Conservation (phyloP, 2,888 invertebrate genomes). For the Clostera curtula region DNA sequence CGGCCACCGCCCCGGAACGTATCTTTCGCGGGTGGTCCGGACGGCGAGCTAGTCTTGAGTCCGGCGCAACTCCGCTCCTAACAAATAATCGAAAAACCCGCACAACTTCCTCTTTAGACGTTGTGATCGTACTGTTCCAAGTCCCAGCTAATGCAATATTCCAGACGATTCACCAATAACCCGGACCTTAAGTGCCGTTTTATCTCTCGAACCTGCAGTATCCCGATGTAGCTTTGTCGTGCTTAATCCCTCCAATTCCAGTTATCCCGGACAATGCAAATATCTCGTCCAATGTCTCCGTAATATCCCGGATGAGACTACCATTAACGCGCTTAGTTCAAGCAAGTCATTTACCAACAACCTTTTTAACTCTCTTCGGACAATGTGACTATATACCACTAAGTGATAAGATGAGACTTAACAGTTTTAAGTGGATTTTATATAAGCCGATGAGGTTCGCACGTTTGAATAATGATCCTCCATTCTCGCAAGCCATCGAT, state of each 20-base stretch:
- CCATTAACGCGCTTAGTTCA: no score
- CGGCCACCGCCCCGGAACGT: slow-evolving; percentile 63
- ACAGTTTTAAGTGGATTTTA: slow-evolving; percentile 44
- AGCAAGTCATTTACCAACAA: no score
- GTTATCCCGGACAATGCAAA: no score
- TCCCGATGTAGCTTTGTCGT: no score
- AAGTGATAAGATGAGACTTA: slow-evolving; percentile 46
- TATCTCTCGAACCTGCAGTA: no score
- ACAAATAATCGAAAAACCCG: slow-evolving; percentile 55
- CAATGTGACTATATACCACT: slow-evolving; percentile 10
- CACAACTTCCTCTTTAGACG: slow-evolving; percentile 28
- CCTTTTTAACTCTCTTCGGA: slow-evolving; percentile 7
- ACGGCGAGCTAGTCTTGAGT: slow-evolving; percentile 77
- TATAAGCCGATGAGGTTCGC: slow-evolving; percentile 58
- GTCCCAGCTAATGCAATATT: no score
- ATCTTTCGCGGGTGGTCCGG: slow-evolving; percentile 65
- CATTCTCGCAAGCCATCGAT: slow-evolving; percentile 48
- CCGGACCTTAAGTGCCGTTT: no score
- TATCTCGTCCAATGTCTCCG: no score
- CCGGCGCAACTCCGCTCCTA: slow-evolving; percentile 77
- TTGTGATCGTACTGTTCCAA: slow-evolving; percentile 44
- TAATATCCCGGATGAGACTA: slow-evolving; percentile 6
- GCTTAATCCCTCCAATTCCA: no score
- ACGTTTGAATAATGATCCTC: slow-evolving; percentile 64
- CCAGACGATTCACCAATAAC: no score